These are phyloP conservation scores for Helicoverpa assulta DNA, from an alignment of 2,888 invertebrate genomes.

Conservation along the genomic window DNA sequence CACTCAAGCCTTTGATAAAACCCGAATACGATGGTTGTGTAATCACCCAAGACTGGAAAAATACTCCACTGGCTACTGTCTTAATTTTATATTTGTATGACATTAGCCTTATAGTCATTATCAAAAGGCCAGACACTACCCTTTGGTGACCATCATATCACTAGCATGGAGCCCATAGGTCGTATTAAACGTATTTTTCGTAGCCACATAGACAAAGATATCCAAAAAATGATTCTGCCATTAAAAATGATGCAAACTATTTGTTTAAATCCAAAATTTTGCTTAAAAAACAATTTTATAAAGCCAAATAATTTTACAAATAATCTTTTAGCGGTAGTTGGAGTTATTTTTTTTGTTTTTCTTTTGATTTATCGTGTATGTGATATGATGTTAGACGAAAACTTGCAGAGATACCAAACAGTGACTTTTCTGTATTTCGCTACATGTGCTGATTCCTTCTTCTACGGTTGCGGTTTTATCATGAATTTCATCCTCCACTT, in stretches of 20 bases:
- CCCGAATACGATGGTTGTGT: no score
- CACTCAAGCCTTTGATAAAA: no score
- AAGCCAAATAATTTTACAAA: neutral
- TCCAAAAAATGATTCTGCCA: conserved; percentile 30
- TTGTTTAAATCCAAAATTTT: conserved; percentile 4
- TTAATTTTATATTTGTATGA: no score
- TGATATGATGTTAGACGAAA: neutral
- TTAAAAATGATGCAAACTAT: conserved; percentile 34
- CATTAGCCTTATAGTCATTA: no score
- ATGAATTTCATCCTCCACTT: conserved; percentile 19
- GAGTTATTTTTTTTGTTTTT: neutral
- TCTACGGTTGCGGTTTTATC: conserved; percentile 16
- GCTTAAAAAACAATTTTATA: conserved; percentile 6
- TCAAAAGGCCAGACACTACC: neutral
- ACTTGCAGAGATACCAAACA: conserved; percentile 2
- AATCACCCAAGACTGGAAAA: no score
- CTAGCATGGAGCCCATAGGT: conserved; percentile 15
- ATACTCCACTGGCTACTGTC: no score
- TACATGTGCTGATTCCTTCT: conserved; percentile 16
- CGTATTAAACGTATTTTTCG: neutral
- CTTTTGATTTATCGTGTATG: neutral
- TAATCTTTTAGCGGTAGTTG: conserved; percentile 18
- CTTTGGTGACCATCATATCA: neutral
- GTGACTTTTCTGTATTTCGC: conserved; percentile 25
- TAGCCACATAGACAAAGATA: conserved; percentile 24